These are phyloP conservation scores for Dendrolimus punctatus DNA, from an alignment of 1,140 invertebrate species.

Conservation along the genomic window DNA sequence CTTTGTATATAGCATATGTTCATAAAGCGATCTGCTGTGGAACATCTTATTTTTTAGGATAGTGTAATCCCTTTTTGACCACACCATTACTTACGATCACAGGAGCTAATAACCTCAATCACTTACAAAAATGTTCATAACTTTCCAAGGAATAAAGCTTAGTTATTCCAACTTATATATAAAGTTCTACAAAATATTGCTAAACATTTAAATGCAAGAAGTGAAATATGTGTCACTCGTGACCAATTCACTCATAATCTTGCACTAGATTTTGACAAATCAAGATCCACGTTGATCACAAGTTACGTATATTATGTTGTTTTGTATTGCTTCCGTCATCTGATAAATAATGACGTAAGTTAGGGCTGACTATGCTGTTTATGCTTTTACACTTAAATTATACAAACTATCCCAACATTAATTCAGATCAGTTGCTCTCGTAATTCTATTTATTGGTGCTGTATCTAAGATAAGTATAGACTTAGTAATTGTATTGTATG, in stretches of 20 bases:
- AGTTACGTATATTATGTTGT: constrained; percentile 16
- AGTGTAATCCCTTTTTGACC: background rate
- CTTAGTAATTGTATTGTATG: background rate
- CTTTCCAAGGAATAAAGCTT: no score
- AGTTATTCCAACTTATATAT: no score
- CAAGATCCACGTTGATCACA: constrained; percentile 12
- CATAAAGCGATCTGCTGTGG: no score
- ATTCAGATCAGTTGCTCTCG: background rate
- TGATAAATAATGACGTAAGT: constrained; percentile 10
- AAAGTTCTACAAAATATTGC: no score
- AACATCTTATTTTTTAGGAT: no score
- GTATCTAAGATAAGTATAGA: background rate
- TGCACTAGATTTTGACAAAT: constrained; percentile 22
- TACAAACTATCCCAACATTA: background rate
- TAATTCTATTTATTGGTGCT: background rate
- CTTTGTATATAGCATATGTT: no score
- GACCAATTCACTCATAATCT: constrained; percentile 12
- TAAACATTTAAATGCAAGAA: no score
- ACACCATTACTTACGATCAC: background rate
- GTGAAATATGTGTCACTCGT: constrained; percentile 1
- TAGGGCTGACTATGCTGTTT: background rate
- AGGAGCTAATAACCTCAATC: background rate
- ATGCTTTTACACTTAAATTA: background rate
- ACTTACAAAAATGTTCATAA: background rate
- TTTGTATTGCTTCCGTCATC: constrained; percentile 20